Conservation (phyloP, 2,888 invertebrate species). For the Vanessa cardui region DNA sequence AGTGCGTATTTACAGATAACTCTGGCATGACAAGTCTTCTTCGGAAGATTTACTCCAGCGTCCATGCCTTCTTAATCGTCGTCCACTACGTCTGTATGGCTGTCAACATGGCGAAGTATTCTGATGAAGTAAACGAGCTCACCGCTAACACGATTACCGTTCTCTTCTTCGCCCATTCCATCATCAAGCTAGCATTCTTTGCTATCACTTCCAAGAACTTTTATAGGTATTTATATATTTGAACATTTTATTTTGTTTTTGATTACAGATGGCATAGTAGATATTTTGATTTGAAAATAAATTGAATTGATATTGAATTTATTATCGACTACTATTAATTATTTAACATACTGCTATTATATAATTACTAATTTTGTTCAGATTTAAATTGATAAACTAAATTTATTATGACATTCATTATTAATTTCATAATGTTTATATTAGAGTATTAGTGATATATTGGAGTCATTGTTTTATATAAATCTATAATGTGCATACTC, state of each 20-base stretch:
- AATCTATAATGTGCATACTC: too few relatives aligned
- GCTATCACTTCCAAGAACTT: constrained; percentile 88
- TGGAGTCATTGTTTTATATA: too few relatives aligned
- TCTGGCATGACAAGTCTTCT: constrained; percentile 78
- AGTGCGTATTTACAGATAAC: constrained; percentile 56
- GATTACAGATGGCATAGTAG: too few relatives aligned
- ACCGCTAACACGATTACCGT: constrained; percentile 92
- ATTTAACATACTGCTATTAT: too few relatives aligned
- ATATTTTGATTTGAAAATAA: too few relatives aligned
- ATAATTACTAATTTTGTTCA: not conserved
- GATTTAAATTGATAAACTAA: not conserved
- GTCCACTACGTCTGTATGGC: constrained; percentile 85
- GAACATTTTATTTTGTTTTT: not conserved
- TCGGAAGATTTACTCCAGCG: constrained; percentile 83
- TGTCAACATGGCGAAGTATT: constrained; percentile 87
- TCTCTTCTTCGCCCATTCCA: constrained; percentile 89
- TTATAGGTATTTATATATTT: constrained; percentile 81
- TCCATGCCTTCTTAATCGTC: constrained; percentile 84
- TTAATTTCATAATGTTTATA: too few relatives aligned
- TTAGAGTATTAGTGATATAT: too few relatives aligned
- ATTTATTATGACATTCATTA: not conserved
- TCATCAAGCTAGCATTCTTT: constrained; percentile 89
- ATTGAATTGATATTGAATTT: too few relatives aligned
- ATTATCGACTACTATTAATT: too few relatives aligned
- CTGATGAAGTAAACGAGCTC: constrained; percentile 88